phyloP scores from a whole-genome alignment of 2,797 vertebrate species.

The Distichodus sexfasciatus region DNA sequence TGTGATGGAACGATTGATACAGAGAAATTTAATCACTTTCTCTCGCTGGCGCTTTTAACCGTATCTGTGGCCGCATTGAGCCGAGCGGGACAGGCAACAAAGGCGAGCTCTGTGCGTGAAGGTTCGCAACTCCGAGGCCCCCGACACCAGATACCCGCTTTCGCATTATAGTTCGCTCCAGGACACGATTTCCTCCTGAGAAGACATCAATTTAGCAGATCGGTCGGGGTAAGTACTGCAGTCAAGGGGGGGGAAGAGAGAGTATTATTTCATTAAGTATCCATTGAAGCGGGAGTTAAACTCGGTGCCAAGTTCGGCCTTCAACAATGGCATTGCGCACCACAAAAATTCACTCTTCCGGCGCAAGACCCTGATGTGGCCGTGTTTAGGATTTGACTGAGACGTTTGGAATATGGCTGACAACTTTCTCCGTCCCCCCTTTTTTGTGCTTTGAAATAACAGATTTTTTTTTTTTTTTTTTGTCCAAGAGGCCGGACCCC shows the following conservation, averaged over 20 bases:
- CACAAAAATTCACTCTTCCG: not conserved
- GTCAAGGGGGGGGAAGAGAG: slow-evolving; percentile 24
- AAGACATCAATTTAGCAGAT: slow-evolving; percentile 52
- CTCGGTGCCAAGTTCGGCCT: not conserved
- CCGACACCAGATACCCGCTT: slow-evolving; percentile 65
- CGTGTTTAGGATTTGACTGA: not conserved
- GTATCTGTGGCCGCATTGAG: slow-evolving; percentile 53
- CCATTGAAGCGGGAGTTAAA: not conserved
- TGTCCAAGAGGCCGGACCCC: slow-evolving; percentile 11
- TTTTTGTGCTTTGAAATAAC: not conserved
- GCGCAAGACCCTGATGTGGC: too few species aligned
- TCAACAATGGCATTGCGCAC: not conserved
- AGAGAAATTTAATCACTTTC: slow-evolving; percentile 57
- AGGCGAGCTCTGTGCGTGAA: slow-evolving; percentile 65
- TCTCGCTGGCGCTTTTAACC: slow-evolving; percentile 56
- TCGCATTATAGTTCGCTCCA: slow-evolving; percentile 61
- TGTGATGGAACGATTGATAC: slow-evolving; percentile 61
- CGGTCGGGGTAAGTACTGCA: slow-evolving; percentile 33
- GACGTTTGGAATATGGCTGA: not conserved
- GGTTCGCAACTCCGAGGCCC: slow-evolving; percentile 68
- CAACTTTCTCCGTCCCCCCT: not conserved
- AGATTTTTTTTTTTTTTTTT: not conserved
- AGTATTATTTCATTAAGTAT: slow-evolving; percentile 15
- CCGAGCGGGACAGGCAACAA: slow-evolving; percentile 59
- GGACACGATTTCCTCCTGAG: slow-evolving; percentile 63